phyloP scores from a whole-genome alignment of 2,113 vertebrate genomes.

The Stegostoma tigrinum region DNA sequence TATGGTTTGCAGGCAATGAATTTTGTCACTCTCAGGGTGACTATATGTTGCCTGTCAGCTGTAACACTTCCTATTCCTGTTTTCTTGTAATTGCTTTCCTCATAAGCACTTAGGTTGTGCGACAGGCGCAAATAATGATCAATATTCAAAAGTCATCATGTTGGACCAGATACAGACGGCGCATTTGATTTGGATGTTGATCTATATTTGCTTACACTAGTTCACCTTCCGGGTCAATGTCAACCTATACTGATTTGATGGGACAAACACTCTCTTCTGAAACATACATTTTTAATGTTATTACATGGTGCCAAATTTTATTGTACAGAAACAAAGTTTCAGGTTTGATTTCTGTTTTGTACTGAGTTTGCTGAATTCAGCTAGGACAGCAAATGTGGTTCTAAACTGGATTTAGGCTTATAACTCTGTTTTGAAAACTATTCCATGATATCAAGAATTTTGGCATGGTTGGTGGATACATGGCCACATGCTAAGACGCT shows the following conservation, averaged over 20 bases:
- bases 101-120: neutral
- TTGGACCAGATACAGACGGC: neutral
- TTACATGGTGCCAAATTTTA: neutral
- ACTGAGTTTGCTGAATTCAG: conserved; percentile 1
- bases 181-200: neutral
- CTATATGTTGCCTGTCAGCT: neutral
- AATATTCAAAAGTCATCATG: neutral
- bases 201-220: neutral
- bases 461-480: neutral
- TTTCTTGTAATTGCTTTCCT: neutral
- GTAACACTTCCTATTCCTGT: neutral
- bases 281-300: neutral
- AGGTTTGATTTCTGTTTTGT: neutral
- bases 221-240: neutral
- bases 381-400: neutral
- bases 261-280: neutral
- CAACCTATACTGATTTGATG: neutral
- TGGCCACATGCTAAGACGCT: neutral
- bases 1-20: neutral
- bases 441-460: neutral
- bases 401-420: neutral
- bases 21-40: neutral
- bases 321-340: neutral
- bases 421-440: neutral
- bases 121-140: neutral